Percentiles rank a stretch among this genome's conserved stretches.
phyloP scores from a whole-genome alignment of 2,888 invertebrate species.

The Nemotelus nigrinus region DNA sequence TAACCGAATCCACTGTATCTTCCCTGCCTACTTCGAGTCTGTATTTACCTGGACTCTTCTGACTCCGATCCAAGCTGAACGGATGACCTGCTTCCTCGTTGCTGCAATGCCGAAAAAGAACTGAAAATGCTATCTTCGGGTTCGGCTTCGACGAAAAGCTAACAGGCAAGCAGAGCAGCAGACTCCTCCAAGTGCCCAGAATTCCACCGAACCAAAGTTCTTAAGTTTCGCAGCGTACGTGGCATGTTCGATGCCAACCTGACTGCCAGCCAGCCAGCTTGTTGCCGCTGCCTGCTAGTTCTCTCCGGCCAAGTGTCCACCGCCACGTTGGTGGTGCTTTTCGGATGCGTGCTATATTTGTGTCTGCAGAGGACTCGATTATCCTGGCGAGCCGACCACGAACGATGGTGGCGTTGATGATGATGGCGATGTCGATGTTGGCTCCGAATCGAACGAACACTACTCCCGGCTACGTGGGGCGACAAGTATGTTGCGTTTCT shows the following conservation, averaged over 20 bases:
- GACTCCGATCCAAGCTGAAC: background rate
- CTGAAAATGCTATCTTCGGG: slow-evolving; percentile 38
- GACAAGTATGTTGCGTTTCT: background rate
- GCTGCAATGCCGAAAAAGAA: slow-evolving; percentile 43
- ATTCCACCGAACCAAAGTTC: slow-evolving; percentile 19
- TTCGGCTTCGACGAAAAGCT: slow-evolving; percentile 35
- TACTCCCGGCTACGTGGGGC: background rate
- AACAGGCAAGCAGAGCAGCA: slow-evolving; percentile 41
- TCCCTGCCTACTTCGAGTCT: slow-evolving; percentile 18
- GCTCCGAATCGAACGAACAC: background rate
- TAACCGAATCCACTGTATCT: slow-evolving; percentile 37
- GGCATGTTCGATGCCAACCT: background rate
- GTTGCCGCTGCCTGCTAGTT: slow-evolving; percentile 33
- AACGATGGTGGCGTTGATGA: slow-evolving; percentile 42
- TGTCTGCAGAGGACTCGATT: slow-evolving; percentile 35
- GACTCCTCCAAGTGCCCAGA: slow-evolving; percentile 38
- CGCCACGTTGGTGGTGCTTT: slow-evolving; percentile 7
- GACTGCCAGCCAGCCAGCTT: slow-evolving; percentile 31
- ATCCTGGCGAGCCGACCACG: slow-evolving; percentile 31
- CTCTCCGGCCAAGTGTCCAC: slow-evolving; percentile 7
- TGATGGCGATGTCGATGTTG: slow-evolving; percentile 43
- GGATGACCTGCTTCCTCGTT: slow-evolving; percentile 39
- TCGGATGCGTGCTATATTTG: slow-evolving; percentile 32
- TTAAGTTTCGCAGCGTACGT: background rate
- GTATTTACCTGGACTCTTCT: background rate